Evolutionary conservation across 2,797 vertebrate genomes (phyloP), one percentile per base, ranked within the genome.

Genomic region (Macropodus opercularis): DNA sequence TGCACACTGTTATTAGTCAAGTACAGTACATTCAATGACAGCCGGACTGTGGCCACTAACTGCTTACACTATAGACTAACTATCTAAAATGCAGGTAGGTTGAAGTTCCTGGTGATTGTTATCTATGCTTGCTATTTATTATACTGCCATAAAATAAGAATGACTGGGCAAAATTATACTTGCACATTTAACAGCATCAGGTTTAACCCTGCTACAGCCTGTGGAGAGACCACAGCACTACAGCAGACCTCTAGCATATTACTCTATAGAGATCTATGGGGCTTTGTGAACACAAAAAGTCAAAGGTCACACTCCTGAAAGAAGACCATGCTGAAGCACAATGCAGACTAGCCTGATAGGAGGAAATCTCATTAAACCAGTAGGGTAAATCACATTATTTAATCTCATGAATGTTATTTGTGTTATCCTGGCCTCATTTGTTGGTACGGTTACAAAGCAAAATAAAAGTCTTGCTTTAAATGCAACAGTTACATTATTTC

Each of bases 241-340:
- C 44, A 27, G 5, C 49, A 24, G 22, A 56, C 34, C 5, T 54
- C 32, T 18, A 17, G 18, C 40, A 66, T 29, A 67, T 47, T 9
- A 43, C 13, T 49, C 10, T 11, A 15, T 49, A 44, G 3, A 12
- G 21, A 26, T 38, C 63, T n/a, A 43, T 42, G 31, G 22, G 39
- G 38, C 6, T n/a, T 13, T 41, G 15, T 40, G 31, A 41, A 63
- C n/a, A 43, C 13, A 34, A 21, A 35, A 12, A 29, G 19, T 38
- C 21, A 43, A 48, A 21, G 27, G 36, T 59, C n/a, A 46, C 27
- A 49, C 60, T 27, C 13, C 29, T 31, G 21, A n/a, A 18, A 22
- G n/a, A 51, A 38, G 18, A 35, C 22, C 4, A 23, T 24, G 42
- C 63, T 17, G 49, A 6, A 24, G 10, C 24, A 39, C 34, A 52